These are phyloP conservation scores for Chionomys nivalis DNA, from an alignment of 2,113 vertebrate genomes.

Conservation along the genomic window DNA sequence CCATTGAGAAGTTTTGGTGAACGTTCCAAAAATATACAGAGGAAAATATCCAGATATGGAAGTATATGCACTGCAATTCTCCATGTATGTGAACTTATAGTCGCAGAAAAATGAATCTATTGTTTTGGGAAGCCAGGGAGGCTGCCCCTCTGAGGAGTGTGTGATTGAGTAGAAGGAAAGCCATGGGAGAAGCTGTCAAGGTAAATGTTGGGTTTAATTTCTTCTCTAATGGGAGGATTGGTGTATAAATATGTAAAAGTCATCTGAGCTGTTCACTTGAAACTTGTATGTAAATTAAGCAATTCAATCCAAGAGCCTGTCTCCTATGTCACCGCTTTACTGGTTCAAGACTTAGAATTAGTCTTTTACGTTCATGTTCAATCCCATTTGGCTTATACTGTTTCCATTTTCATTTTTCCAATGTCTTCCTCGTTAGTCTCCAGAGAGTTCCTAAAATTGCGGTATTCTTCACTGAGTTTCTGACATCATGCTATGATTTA, in stretches of 20 bases:
- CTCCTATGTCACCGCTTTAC: background rate
- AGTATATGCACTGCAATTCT: background rate
- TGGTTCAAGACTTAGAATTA: background rate
- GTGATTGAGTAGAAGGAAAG: background rate
- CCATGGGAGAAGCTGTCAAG: background rate
- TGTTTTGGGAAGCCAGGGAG: background rate
- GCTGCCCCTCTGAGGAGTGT: background rate
- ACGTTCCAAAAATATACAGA: background rate
- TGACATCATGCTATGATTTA: background rate
- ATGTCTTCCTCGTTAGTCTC: background rate
- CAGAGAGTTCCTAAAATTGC: background rate
- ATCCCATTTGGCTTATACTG: background rate
- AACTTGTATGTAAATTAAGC: conserved; percentile 13
- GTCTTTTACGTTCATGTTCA: background rate
- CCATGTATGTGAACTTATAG: background rate
- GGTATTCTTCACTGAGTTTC: background rate
- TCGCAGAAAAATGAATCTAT: background rate
- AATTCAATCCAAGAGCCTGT: background rate
- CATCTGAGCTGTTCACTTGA: background rate
- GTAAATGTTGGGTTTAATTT: background rate
- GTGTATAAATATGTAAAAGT: background rate
- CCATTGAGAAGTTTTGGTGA: background rate
- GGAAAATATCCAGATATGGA: background rate
- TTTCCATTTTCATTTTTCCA: background rate
- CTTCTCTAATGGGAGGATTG: background rate